Evolutionary conservation across 2,797 vertebrate genomes (phyloP), one percentile per base, ranked within the genome.

Genomic region (Rhinophrynus dorsalis): DNA sequence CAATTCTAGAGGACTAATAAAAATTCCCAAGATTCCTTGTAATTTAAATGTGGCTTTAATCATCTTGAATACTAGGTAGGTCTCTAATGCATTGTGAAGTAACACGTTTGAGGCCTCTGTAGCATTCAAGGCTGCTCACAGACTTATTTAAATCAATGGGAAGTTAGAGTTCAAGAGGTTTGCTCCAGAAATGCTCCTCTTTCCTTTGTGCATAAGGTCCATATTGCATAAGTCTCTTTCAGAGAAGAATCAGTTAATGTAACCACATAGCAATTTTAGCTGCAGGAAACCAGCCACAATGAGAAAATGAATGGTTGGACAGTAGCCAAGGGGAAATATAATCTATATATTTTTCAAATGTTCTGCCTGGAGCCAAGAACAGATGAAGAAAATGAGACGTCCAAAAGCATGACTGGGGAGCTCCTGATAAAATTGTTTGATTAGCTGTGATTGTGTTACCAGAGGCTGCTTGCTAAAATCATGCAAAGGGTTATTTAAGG

Each of bases 311-410:
- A 65, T 73, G 54, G 15, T 38, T 73, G 69, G 54, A 59, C 27
- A 29, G 23, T 23, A 52, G 32, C 69, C 69, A 73, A 52, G 33
- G 7, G 61, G 64, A 66, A 42, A 59, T 65, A 30, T 33, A 72
- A 73, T 65, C 61, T 44, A 73, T 58, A 71, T 64, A 57, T 57
- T 71, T 50, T 71, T 44, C 60, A 71, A 71, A 71, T 52, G 69
- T 52, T 73, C 54, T 52, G 52, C 61, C 61, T 57, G 54, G 35
- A 73, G 69, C 69, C 48, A 55, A 69, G 11, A 52, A 24, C 42
- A n/a, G 45, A 58, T 18, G 33, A 66, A 54, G 54, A 52, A 52
- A 58, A 52, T n/a, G 33, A 72, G 54, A 65, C 26, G 20, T 65
- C 54, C 30, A 38, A 71, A 40, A 26, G 26, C 61, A 58, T 42